These are phyloP conservation scores for Clarias pachynema DNA, from an alignment of 2,797 vertebrate species.

Conservation along the genomic window DNA sequence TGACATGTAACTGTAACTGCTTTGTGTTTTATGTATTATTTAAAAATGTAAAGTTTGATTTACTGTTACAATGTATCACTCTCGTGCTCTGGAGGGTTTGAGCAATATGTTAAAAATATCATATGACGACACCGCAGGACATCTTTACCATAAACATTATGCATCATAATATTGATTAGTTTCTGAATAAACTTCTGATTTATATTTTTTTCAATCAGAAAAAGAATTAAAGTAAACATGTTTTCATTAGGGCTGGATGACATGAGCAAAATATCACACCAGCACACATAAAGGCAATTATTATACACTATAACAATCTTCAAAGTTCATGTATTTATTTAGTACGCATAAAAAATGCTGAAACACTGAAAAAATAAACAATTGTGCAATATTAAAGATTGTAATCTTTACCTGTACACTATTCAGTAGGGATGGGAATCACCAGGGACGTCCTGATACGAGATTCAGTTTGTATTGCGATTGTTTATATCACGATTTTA, in stretches of 20 bases:
- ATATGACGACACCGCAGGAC: background rate
- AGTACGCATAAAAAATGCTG: background rate
- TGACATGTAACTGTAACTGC: background rate
- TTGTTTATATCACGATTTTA: too few species aligned
- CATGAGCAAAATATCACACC: too few species aligned
- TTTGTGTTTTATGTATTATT: background rate
- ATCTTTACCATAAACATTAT: background rate
- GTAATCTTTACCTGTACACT: background rate
- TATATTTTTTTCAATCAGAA: too few species aligned
- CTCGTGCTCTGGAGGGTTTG: background rate
- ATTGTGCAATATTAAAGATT: background rate
- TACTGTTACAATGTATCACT: background rate
- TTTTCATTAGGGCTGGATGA: too few species aligned
- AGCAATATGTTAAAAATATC: background rate
- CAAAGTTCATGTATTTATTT: background rate
- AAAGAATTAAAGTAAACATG: too few species aligned
- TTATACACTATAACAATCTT: too few species aligned
- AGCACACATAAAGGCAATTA: too few species aligned
- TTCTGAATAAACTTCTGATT: too few species aligned
- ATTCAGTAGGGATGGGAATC: too few species aligned
- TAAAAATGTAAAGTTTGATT: background rate
- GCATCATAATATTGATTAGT: background rate
- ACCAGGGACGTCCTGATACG: too few species aligned
- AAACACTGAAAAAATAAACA: background rate
- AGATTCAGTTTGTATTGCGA: too few species aligned